Base-by-base conservation (phyloP, 2,888 invertebrate genomes). In the Elmis aenea region DNA sequence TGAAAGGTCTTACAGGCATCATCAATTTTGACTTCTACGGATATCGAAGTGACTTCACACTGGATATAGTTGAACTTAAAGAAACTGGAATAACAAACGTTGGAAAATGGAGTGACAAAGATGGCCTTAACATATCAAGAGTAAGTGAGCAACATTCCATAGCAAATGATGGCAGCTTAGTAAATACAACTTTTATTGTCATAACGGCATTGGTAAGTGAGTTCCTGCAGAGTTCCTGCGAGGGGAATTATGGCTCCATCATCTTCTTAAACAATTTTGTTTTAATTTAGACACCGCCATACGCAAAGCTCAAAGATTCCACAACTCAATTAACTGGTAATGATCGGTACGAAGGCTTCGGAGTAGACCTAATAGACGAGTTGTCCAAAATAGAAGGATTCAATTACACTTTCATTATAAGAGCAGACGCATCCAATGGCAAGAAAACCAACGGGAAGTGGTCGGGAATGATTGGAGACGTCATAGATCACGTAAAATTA, bases 391-490 rank as follows among this genome's bases (percentile, higher is more conserved):
- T 72, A 41, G 67, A 74, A 16, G 72, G 74, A 3, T 81, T 82
- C 60, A 74, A 73, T 45, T 81, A 78, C 58, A 71, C 70, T 1
- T 74, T 82, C 33, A 64, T 68, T 22, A 55, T 64, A 6, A 57
- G 64, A 35, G 57, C 54, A 5, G 64, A 65, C 36, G 56, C 55
- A 16, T 51, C 64, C 18, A 62, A 72, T 61, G 50, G 67, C 42
- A 46, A 55, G 49, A 48, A 67, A 57, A 22, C 58, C 56, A 68
- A 65, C 58, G 45, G 61, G 2, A 71, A 74, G 57, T 86, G 85
- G 83, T 78, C 74, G 41, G 87, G 87, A 35, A 86, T 87, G 85
- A 76, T 85, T 54, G 74, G 69, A 14, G 68, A 71, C 52, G 55
- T 74, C 2, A 55, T 69, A 10, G 58, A 66, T 34, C 57, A 57